Base-by-base conservation (phyloP, 1,140 invertebrate genomes). In the Scaptomyza graminum region DNA sequence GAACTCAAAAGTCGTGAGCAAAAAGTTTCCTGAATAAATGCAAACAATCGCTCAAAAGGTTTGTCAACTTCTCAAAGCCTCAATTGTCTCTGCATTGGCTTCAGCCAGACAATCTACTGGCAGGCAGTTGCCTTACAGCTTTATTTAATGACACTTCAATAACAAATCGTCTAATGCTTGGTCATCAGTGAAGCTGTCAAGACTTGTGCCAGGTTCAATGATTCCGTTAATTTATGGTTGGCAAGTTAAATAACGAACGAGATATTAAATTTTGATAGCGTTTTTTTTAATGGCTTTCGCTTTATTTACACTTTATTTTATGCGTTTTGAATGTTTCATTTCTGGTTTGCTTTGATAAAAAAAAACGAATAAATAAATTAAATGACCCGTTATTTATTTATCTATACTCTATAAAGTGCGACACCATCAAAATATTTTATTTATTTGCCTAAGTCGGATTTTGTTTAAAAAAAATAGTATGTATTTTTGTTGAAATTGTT, bases 41-140 rank as follows among this genome's bases (percentile, higher is more conserved):
- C 46, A 44, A 47, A 50, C 76, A 76, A 70, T 80, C 71, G 76
- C 61, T 80, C 61, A 65, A 74, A 82, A 61, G 49, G 62, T 76
- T 68, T 68, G 31, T 39, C 39, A 3, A 18, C 50, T 15, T n/a
- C 39, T 46, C 0, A 43, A 15, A 3, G 52, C 13, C 5, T 11
- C 12, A n/a, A n/a, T 5, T 41, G 37, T 5, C 22, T 56, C 0
- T 31, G 28, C 28, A 31, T 28, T 1, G 25, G 3, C n/a, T 12
- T 43, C 18, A 34, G 56, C 37, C 50, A 73, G 54, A 52, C 76
- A 75, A 78, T 75, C 75, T 46, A 60, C 52, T 47, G 54, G 43
- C 31, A 22, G 55, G 28, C 71, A 60, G 54, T 79, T 41, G 16
- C 11, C 41, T n/a, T 16, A 22, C 31, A 41, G 9, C n/a, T n/a